Base-by-base conservation (phyloP, 2,113 vertebrate species). In the Ciconia boyciana region DNA sequence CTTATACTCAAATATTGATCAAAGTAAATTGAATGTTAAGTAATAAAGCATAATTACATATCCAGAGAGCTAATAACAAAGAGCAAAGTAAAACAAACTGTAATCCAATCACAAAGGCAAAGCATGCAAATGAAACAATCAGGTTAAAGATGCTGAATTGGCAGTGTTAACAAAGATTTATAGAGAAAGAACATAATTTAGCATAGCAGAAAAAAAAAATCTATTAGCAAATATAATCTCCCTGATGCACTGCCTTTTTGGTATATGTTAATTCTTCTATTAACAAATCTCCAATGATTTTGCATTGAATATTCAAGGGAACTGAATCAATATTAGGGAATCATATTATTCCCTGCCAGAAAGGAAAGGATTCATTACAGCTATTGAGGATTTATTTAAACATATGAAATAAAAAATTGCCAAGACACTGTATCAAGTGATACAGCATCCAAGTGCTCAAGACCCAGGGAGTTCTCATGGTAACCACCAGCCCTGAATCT, bases 191-290 rank as follows among this genome's bases (percentile, higher is more conserved):
- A 90, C 31, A 76, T 70, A 29, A 94, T 92, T 95, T 92, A 71
- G 58, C 69, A 69, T 3, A 88, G 66, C 36, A 87, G 29, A 13
- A 48, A 82, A 70, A 88, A 89, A 62, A 93, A 86, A 80, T 69
- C 75, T 89, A 95, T 89, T 95, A 94, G 79, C 68, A 96, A 96
- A 95, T 95, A 94, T 78, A 95, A 94, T 96, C 87, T 95, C 79
- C 69, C 54, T 74, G 51, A 86, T 94, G 89, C 52, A 82, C 49
- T 95, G 93, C 61, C 55, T 88, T 89, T 93, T 84, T 90, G 49
- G 72, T 83, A 44, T 18, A 84, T 51, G 69, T 66, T 93, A 97
- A 94, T 93, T 93, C 86, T 76, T 77, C 86, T 88, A 74, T 92
- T 95, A 96, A 94, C 54, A 94, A 85, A 89, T 92, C 90, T 96